Percentiles rank a stretch among this genome's conserved stretches.
Evolutionary conservation across 2,797 vertebrate genomes (phyloP).

Genomic region (Mormyrus proboscirostris): DNA sequence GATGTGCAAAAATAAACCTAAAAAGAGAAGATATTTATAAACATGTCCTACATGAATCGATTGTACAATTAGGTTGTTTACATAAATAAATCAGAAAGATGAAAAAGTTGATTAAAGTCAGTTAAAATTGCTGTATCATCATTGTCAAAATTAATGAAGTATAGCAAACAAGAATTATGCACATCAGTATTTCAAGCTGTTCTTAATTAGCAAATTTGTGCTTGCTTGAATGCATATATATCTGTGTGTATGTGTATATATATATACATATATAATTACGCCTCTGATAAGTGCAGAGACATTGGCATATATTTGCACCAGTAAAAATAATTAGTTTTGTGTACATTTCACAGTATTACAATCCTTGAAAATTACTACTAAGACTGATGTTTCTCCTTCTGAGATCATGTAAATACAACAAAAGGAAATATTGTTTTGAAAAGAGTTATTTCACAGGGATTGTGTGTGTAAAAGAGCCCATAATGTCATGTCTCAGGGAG

Average conservation of each 20-base stretch:
- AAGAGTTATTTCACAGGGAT: not conserved
- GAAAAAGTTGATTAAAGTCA: not conserved
- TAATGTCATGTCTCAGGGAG: no score
- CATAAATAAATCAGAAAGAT: not conserved
- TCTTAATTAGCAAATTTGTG: not conserved
- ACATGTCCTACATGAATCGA: not conserved
- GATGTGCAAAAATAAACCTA: not conserved
- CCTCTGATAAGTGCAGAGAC: not conserved
- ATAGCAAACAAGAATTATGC: not conserved
- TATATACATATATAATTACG: not conserved
- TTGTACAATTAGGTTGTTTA: not conserved
- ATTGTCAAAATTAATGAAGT: not conserved
- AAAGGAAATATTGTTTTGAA: not conserved
- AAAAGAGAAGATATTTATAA: not conserved
- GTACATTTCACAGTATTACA: not conserved
- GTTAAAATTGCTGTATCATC: not conserved
- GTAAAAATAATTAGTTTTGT: not conserved
- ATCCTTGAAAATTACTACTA: not conserved
- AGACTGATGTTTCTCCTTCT: not conserved
- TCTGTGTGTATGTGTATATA: no score
- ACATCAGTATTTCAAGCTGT: not conserved
- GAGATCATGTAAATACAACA: not conserved
- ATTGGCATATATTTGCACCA: not conserved
- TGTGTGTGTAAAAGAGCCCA: not conserved
- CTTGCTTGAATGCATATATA: not conserved